phyloP scores from a whole-genome alignment of 2,113 vertebrate genomes.

The Tupaia tana region DNA sequence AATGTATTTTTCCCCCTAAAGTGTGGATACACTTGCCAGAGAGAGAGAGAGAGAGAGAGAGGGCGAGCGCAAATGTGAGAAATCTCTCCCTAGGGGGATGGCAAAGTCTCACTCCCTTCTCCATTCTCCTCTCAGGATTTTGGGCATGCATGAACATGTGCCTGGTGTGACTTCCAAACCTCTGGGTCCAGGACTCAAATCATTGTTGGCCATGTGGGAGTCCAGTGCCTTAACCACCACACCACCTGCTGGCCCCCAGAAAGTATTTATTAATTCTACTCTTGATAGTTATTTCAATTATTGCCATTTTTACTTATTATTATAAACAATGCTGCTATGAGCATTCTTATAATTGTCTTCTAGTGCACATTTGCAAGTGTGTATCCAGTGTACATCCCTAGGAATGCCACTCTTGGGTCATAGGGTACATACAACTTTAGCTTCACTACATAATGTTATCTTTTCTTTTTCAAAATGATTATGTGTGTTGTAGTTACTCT shows the following conservation, averaged over 20 bases:
- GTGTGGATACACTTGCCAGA: no score
- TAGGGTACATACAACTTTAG: not conserved
- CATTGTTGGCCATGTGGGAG: no score
- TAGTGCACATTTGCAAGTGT: not conserved
- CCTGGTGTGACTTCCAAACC: no score
- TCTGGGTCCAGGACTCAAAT: no score
- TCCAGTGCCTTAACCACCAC: no score
- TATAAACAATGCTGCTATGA: not conserved
- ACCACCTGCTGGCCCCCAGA: not conserved
- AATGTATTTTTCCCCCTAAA: not conserved
- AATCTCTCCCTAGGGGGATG: no score
- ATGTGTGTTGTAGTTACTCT: not conserved
- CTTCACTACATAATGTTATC: not conserved
- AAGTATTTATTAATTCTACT: conserved; percentile 13
- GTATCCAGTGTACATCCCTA: not conserved
- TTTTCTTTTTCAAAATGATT: not conserved
- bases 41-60: no score
- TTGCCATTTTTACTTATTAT: not conserved
- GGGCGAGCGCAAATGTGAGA: no score
- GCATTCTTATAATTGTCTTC: not conserved
- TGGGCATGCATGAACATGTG: no score
- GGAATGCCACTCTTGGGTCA: not conserved
- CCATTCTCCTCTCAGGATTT: no score
- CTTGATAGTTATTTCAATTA: not conserved
- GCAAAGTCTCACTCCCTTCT: no score